Conservation (phyloP, 1,140 invertebrate species). For the Heterodera carotae region DNA sequence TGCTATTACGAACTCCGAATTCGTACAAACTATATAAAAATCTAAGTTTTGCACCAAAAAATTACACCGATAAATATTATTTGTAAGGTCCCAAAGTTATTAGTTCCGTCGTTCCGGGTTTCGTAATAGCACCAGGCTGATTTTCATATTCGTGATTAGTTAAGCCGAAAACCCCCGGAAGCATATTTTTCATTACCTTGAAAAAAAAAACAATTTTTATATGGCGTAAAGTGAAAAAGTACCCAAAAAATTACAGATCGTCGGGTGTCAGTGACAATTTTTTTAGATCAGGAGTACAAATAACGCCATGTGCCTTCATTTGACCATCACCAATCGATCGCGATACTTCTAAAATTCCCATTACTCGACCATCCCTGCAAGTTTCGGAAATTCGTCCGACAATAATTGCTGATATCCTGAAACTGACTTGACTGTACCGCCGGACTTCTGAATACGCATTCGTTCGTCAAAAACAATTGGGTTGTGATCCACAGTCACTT, state of each 20-base stretch:
- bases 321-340: constrained; percentile 70
- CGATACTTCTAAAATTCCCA: constrained; percentile 69
- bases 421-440: constrained; percentile 68
- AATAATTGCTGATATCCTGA: too few species aligned
- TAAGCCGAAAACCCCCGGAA: too few species aligned
- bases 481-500: constrained; percentile 68
- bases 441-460: constrained; percentile 69
- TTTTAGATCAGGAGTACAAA: constrained; percentile 68
- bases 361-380: constrained; percentile 69
- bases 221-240: too few species aligned
- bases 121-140: too few species aligned
- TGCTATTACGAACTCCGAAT: too few species aligned
- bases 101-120: too few species aligned
- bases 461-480: constrained; percentile 69
- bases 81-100: too few species aligned
- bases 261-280: constrained; percentile 67
- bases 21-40: too few species aligned
- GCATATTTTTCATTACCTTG: too few species aligned
- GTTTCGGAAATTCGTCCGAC: neutral
- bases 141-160: too few species aligned
- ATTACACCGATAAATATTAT: too few species aligned
- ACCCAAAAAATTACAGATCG: constrained; percentile 65
- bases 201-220: constrained; percentile 26
- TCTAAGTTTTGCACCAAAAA: too few species aligned
- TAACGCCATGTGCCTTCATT: constrained; percentile 68